Conservation (phyloP, 2,888 invertebrate species). For the Cephus nigrinus region DNA sequence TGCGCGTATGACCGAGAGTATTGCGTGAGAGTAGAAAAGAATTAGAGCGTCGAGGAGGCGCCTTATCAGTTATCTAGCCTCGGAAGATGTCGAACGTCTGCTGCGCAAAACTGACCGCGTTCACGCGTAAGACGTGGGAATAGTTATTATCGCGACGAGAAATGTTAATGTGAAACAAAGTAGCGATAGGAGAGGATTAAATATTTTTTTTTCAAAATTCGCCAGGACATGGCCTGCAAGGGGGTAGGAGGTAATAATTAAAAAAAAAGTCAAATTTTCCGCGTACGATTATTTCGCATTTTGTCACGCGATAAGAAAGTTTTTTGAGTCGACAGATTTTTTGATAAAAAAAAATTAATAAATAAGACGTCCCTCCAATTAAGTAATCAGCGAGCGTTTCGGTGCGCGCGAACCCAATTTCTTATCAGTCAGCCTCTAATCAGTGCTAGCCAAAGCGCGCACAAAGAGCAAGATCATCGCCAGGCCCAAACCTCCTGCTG, state of each 20-base stretch:
- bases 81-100: not conserved
- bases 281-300: too few relatives aligned
- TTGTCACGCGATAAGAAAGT: too few relatives aligned
- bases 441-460: not conserved
- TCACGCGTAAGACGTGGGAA: not conserved
- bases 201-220: too few relatives aligned
- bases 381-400: not conserved
- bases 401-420: not conserved
- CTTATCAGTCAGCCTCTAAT: not conserved
- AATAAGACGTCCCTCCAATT: too few relatives aligned
- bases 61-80: not conserved
- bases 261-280: too few relatives aligned
- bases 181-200: too few relatives aligned
- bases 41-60: not conserved
- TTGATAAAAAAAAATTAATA: too few relatives aligned
- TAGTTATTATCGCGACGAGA: not conserved
- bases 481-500: not conserved
- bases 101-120: not conserved
- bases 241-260: too few relatives aligned
- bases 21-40: not conserved
- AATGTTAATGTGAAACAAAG: not conserved
- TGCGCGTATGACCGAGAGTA: not conserved
- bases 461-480: not conserved
- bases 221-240: fast-evolving
- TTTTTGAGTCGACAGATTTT: too few relatives aligned